A percentile compares a stretch with the other conserved stretches of the same genome.
Evolutionary conservation across 2,888 invertebrate genomes (phyloP).

Genomic region (Idaea dimidiata): DNA sequence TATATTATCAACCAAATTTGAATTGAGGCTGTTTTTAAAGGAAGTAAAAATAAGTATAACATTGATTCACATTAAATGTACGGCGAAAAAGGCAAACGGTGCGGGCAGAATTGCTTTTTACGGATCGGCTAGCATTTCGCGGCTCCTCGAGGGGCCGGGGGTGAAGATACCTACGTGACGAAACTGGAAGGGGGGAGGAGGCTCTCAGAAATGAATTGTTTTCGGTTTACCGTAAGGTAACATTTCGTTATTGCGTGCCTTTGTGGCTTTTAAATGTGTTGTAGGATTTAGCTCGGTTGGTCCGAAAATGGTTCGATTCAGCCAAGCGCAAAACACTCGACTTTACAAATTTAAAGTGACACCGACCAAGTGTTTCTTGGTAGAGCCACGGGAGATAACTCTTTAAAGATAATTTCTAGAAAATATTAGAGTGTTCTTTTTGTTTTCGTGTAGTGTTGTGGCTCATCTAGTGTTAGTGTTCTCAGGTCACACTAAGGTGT

Average conservation of each 20-base stretch:
- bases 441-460: no score
- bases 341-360: constrained; percentile 24
- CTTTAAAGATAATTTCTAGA: constrained; percentile 30
- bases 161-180: constrained; percentile 41
- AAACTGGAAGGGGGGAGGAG: constrained; percentile 19
- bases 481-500: no score
- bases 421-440: neutral
- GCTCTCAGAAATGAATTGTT: constrained; percentile 68
- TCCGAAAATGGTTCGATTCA: constrained; percentile 19
- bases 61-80: constrained; percentile 70
- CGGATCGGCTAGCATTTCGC: constrained; percentile 71
- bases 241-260: constrained; percentile 68
- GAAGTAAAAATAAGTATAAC: constrained; percentile 56
- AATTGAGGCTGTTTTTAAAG: constrained; percentile 32
- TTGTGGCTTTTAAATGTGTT: constrained; percentile 65
- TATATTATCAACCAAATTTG: constrained; percentile 12
- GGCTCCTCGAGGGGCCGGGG: constrained; percentile 44
- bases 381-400: constrained; percentile 6
- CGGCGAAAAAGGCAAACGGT: constrained; percentile 70
- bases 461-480: no score
- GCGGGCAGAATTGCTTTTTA: constrained; percentile 75
- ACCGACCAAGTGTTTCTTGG: constrained; percentile 13
- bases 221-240: constrained; percentile 64
- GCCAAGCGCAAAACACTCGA: constrained; percentile 23
- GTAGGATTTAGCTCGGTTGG: constrained; percentile 45